Evolutionary conservation across 1,140 invertebrate genomes (phyloP), one percentile per base, ranked within the genome.

Genomic region (Chymomyza costata): DNA sequence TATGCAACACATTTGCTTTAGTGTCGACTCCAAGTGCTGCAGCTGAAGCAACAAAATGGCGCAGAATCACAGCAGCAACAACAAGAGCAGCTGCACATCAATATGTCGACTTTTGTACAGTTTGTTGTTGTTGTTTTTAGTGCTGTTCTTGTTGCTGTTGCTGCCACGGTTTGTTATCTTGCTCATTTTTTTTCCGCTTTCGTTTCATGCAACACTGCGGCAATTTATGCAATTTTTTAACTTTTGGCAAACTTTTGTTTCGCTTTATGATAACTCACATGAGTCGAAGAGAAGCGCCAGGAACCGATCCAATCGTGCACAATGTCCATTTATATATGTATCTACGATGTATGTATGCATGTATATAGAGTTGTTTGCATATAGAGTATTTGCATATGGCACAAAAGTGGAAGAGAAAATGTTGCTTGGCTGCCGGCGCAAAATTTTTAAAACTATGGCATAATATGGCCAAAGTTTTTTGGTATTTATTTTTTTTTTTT

Each of bases 361-460:
- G n/a, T n/a, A n/a, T n/a, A n/a, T n/a, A n/a, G n/a, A n/a, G n/a
- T n/a, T n/a, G n/a, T n/a, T n/a, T n/a, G n/a, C n/a, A n/a, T n/a
- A n/a, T n/a, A n/a, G n/a, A n/a, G n/a, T n/a, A 66, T 78, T 66
- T 78, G 55, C 66, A 78, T 71, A 80, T 67, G 67, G 67, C 59
- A 65, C 61, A 78, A 78, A 74, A 76, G 74, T 7, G 7, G 35
- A 43, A 47, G 28, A 39, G 50, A 51, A 55, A 39, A 17, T 43
- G 13, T 19, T 28, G 10, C 25, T 21, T 31, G 14, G 34, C 49
- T 31, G 7, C n/a, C 52, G 30, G 28, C 34, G 37, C 17, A 43
- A 52, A 47, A 43, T 52, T 47, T 47, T 48, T n/a, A n/a, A 51
- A 62, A 47, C 54, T 62, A 62, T 57, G 57, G 47, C 64, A 53